Base-by-base conservation (phyloP, 2,888 invertebrate genomes). In the Epirrhoe tristata region DNA sequence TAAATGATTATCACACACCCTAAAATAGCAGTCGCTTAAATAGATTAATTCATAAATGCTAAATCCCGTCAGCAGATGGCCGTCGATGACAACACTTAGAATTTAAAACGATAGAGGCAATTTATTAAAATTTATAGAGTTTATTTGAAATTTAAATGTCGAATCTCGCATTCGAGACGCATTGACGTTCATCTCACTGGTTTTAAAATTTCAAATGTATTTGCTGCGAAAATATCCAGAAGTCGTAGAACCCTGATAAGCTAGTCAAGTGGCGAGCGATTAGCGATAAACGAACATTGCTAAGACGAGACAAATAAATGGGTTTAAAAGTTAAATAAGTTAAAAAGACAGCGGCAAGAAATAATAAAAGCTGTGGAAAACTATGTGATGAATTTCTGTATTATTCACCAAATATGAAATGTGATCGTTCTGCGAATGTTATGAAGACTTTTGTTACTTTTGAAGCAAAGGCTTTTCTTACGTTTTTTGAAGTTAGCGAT, bases 141-240 rank as follows among this genome's bases (percentile, higher is more conserved):
- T 75, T 68, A 83, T 87, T 85, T 84, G 67, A 82, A 86, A 82
- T 84, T 85, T 69, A 78, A 80, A 86, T 81, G 32, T 61, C 62
- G 73, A 74, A 81, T 81, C 77, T 74, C 72, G 71, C 73, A 82
- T 82, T 76, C 77, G 78, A 67, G 77, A 81, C 76, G 74, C 79
- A 76, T 75, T 81, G 79, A 82, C 78, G 79, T 74, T 71, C 71
- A 73, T 75, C 73, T 69, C 66, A 60, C 7, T 48, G 32, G 64
- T 57, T 73, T 85, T 82, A 79, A 74, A 75, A 82, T 82, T 82
- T 81, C 67, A 79, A 82, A 82, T 79, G 71, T 65, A 72, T 31
- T 74, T 62, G 62, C 32, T 53, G 50, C 58, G 16, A 67, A 64
- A 54, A 65, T 65, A 65, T 43, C 1, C 12, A 32, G 32, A 10